phyloP scores from a whole-genome alignment of 2,888 invertebrate species.

The Coronaproctus castanopsis region DNA sequence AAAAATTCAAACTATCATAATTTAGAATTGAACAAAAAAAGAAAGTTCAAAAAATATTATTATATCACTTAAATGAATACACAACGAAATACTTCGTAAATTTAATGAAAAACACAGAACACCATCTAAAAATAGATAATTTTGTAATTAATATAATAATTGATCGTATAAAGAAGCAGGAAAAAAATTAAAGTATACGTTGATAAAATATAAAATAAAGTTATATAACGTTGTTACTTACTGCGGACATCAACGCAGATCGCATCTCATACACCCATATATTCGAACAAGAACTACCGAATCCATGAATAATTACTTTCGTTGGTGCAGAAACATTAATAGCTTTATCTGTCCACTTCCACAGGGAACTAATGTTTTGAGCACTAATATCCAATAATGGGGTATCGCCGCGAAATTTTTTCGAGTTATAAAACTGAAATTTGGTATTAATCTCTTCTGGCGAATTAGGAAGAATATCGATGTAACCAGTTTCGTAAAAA shows the following conservation, averaged over 20 bases:
- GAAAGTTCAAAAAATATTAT: no score
- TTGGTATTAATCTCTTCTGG: constrained; percentile 44
- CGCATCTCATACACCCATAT: constrained; percentile 90
- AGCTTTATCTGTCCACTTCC: constrained; percentile 40
- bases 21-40: no score
- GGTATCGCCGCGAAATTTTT: constrained; percentile 34
- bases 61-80: no score
- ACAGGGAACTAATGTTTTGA: constrained; percentile 46
- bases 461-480: constrained; percentile 69
- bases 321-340: constrained; percentile 42
- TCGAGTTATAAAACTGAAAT: constrained; percentile 25
- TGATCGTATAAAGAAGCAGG: no score
- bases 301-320: constrained; percentile 72
- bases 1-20: no score
- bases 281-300: constrained; percentile 74
- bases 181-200: no score
- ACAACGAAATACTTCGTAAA: no score
- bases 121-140: no score
- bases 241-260: constrained; percentile 71
- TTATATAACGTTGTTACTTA: constrained; percentile 29
- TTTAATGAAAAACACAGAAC: no score
- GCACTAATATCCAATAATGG: constrained; percentile 51
- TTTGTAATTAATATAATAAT: no score
- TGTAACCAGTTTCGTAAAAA: constrained; percentile 70
- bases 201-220: no score